phyloP scores from a whole-genome alignment of 2,113 vertebrate species.

The Pelodiscus sinensis region DNA sequence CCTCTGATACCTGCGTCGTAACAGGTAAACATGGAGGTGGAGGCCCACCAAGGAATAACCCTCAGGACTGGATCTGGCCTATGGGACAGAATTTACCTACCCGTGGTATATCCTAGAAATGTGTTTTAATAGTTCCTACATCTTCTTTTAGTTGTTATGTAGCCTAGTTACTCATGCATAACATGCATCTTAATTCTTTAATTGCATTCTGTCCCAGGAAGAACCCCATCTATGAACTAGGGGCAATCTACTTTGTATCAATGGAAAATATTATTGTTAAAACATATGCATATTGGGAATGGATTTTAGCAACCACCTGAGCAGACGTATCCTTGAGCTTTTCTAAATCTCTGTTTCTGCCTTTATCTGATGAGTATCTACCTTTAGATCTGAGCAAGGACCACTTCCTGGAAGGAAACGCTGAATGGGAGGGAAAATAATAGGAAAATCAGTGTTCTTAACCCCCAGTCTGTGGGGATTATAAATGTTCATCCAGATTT shows the following conservation, averaged over 20 bases:
- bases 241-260: not conserved
- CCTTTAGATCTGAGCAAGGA: not conserved
- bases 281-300: not conserved
- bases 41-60: too few species aligned
- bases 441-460: not conserved
- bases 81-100: too few species aligned
- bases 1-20: too few species aligned
- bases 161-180: conserved; percentile 4
- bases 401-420: not conserved
- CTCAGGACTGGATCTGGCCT: too few species aligned
- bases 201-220: not conserved
- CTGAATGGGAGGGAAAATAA: not conserved
- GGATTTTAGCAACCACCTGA: not conserved
- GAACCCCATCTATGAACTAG: not conserved
- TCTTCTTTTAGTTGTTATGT: conserved; percentile 9
- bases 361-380: not conserved
- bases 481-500: not conserved
- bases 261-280: not conserved
- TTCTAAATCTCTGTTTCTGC: fast-evolving
- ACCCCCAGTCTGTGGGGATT: not conserved
- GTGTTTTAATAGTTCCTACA: conserved; percentile 17
- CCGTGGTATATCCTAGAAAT: not conserved
- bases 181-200: not conserved
- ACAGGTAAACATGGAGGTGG: too few species aligned
- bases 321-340: fast-evolving